Conservation (phyloP, 2,888 invertebrate species). For the Hypolimnas misippus region DNA sequence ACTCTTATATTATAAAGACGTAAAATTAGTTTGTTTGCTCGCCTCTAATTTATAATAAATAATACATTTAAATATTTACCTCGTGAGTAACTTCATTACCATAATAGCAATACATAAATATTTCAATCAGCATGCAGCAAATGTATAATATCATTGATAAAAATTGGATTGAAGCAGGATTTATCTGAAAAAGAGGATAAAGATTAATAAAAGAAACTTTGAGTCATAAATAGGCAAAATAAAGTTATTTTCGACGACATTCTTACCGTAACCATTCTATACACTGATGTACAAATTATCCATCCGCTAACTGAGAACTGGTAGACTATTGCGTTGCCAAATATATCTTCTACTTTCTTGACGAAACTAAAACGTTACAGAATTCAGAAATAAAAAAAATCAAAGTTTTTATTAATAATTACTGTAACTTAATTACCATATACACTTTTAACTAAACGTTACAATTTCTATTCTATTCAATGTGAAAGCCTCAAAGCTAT, state of each 20-base stretch:
- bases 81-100: conserved; percentile 58
- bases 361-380: conserved; percentile 38
- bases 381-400: too few species aligned
- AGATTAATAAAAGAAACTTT: not conserved
- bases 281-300: conserved; percentile 50
- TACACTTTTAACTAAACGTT: too few species aligned
- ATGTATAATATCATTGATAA: conserved; percentile 63
- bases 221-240: not conserved
- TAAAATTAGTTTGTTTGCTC: not conserved
- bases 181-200: conserved; percentile 50
- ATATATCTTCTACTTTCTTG: conserved; percentile 45
- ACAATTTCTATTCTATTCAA: too few species aligned
- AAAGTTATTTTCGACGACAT: not conserved
- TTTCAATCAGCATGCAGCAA: conserved; percentile 57
- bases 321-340: conserved; percentile 48
- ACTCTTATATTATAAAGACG: too few species aligned
- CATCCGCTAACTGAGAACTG: conserved; percentile 49
- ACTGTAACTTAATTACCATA: too few species aligned
- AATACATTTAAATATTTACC: conserved; percentile 18
- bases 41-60: not conserved
- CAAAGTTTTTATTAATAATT: too few species aligned
- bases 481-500: too few species aligned
- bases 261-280: conserved; percentile 49
- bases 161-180: conserved; percentile 56
- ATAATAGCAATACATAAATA: conserved; percentile 61